Evolutionary conservation across 2,113 vertebrate species (phyloP).

Genomic region (Pithys albifrons): DNA sequence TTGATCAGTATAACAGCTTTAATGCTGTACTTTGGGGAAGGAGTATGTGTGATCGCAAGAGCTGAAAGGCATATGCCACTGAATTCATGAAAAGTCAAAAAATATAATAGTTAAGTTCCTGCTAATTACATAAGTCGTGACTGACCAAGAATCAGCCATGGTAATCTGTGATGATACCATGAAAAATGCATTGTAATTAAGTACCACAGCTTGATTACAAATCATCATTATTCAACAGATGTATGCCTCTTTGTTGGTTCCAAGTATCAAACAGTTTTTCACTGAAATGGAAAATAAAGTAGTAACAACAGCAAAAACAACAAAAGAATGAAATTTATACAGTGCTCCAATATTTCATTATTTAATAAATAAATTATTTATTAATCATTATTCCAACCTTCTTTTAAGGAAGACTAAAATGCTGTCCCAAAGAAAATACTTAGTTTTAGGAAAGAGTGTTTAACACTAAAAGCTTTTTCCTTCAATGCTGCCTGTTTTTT

Average conservation of each 20-base stretch:
- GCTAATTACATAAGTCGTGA: background rate
- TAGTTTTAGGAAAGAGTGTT: background rate
- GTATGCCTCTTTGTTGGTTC: background rate
- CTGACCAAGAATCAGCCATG: background rate
- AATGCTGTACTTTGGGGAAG: background rate
- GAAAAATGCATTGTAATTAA: conserved; percentile 46
- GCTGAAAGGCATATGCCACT: background rate
- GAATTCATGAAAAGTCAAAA: background rate
- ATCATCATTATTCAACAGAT: conserved; percentile 22
- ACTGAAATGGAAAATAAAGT: background rate
- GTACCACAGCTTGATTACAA: background rate
- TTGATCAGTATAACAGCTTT: background rate
- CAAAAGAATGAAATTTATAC: background rate
- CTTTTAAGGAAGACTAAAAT: background rate
- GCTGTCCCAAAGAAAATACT: background rate
- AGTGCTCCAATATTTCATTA: background rate
- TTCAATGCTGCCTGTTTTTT: background rate
- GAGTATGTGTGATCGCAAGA: background rate
- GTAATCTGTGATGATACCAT: background rate
- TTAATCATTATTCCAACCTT: background rate
- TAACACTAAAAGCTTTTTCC: background rate
- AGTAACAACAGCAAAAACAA: background rate
- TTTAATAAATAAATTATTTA: background rate
- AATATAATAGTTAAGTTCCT: background rate
- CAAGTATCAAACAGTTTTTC: background rate